A percentile compares a stretch with the other conserved stretches of the same genome.
phyloP scores from a whole-genome alignment of 2,113 vertebrate species.

The Tyrannus savana region DNA sequence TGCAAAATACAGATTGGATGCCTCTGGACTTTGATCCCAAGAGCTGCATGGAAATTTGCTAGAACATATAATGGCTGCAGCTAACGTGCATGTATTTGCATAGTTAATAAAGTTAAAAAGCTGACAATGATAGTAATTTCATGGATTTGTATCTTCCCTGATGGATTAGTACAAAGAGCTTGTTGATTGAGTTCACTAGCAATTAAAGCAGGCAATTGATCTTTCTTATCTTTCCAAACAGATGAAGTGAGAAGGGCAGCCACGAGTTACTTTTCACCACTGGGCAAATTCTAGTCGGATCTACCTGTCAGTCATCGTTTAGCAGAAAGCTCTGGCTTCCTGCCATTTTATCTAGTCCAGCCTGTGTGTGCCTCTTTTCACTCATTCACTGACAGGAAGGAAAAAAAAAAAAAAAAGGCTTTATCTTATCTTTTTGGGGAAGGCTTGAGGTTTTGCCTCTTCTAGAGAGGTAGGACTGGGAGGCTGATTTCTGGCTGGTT shows the following conservation, averaged over 20 bases:
- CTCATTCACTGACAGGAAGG: neutral
- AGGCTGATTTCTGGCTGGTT: neutral
- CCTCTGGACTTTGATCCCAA: neutral
- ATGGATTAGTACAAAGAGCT: constrained; percentile 22
- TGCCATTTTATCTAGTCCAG: neutral
- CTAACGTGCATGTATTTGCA: neutral
- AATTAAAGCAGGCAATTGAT: neutral
- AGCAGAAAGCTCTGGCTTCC: neutral
- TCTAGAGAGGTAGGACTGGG: neutral
- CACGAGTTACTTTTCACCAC: neutral
- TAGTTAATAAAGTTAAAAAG: constrained; percentile 16
- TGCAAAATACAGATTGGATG: neutral
- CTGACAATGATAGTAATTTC: neutral
- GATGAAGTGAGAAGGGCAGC: neutral
- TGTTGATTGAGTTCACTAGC: constrained; percentile 36
- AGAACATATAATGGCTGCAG: neutral
- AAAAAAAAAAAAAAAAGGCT: neutral
- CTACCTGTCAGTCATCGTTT: constrained; percentile 3
- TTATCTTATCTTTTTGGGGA: neutral
- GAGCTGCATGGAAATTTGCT: neutral
- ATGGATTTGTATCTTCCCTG: neutral
- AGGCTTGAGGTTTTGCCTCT: neutral
- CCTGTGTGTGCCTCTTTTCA: neutral
- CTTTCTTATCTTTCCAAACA: constrained; percentile 9
- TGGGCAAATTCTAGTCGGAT: neutral